Evolutionary conservation across 92 coral and sea anemone genomes (phyloP), one percentile per base, ranked within the genome.

Genomic region (Phenganax stokvisi): DNA sequence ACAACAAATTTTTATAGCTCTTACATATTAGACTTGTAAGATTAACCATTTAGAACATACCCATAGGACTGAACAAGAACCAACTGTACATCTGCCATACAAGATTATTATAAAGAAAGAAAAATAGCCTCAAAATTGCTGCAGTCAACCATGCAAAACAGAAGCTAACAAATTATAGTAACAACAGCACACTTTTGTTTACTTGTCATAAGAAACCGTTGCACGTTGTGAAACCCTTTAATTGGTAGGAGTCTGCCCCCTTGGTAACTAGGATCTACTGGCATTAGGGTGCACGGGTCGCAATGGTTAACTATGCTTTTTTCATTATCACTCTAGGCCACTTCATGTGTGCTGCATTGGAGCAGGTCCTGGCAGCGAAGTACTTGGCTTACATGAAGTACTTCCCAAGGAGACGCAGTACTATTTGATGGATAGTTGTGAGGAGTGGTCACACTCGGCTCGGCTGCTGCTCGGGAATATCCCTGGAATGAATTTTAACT

Each of bases 321-420:
- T 12, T 8, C 72, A 4, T 68, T 62, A 10, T 74, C 12, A 75
- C 71, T 80, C 57, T 57, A 94, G 97, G 80, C 62, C 83, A 12
- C 79, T 91, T 53, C 89, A 90, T 79, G 96, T 94, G 51, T 94
- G 98, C 65, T 90, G 98, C 76, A 86, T 94, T 80, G 98, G 98
- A 74, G 97, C 98, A 51, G 98, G 98, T 6, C 98, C 98, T 16
- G 98, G 98, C 3, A 94, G 98, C 83, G 98, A 94, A 87, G 88
- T 94, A 71, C 81, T 94, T 44, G 98, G 98, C 54, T 87, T 94
- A 25, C 87, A 85, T 85, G 92, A 90, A 65, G 73, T 89, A 70
- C 82, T 92, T 16, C 98, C 98, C 47, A 65, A 88, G n/a, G 84
- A 81, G 65, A 94, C 98, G 7, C 92, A 94, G 76, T 94, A 97